Percentiles rank a stretch among this genome's conserved stretches.
Conservation (phyloP, 2,888 invertebrate species). For the Glyphotaelius pellucidus region DNA sequence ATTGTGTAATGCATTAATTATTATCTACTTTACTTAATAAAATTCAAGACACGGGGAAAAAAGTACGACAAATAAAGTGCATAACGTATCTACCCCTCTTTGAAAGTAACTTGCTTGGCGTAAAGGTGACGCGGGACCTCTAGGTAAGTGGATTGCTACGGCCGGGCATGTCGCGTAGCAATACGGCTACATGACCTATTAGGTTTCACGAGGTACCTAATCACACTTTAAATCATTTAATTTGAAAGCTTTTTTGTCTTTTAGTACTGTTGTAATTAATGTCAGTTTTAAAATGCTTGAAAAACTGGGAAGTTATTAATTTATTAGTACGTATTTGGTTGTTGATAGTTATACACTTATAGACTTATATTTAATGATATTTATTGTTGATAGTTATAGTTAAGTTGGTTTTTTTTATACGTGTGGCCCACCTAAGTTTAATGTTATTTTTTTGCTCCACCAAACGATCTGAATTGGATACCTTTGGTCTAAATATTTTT, state of each 20-base stretch:
- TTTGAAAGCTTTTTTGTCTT: not conserved
- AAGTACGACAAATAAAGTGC: conserved; percentile 4
- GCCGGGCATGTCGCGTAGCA: not conserved
- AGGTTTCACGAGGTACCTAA: not conserved
- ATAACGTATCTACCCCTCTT: not conserved
- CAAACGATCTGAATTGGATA: no score
- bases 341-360: no score
- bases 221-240: not conserved
- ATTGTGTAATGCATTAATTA: not conserved
- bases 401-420: no score
- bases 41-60: not conserved
- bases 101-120: conserved; percentile 34
- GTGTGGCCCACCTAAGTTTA: no score
- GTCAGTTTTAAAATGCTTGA: not conserved
- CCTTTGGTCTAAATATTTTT: no score
- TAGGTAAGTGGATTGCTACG: conserved; percentile 51
- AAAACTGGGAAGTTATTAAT: no score
- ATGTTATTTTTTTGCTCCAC: no score
- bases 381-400: no score
- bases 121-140: conserved; percentile 9
- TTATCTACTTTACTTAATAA: conserved; percentile 14
- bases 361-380: no score
- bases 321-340: no score
- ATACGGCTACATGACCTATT: not conserved
- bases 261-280: not conserved